These are phyloP conservation scores for Hypotaenidia philippensis DNA, from an alignment of 2,797 vertebrate species.

Conservation along the genomic window DNA sequence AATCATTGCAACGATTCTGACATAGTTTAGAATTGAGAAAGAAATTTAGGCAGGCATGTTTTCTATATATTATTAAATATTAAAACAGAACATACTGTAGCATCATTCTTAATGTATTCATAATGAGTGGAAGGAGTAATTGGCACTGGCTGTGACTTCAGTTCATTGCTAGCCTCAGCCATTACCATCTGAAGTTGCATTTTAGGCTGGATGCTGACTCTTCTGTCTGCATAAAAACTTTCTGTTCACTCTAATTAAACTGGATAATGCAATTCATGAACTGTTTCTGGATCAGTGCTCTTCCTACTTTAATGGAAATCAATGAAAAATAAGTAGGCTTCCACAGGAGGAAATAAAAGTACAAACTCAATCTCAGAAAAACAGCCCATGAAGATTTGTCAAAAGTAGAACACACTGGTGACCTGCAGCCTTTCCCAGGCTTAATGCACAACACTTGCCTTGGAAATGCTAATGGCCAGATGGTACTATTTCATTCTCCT, in stretches of 20 bases:
- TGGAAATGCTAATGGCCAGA: not conserved
- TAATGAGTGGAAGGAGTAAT: constrained; percentile 24
- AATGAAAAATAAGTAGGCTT: constrained; percentile 74
- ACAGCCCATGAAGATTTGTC: constrained; percentile 42
- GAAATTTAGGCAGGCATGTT: not conserved
- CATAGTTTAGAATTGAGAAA: not conserved
- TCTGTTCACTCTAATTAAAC: constrained; percentile 79
- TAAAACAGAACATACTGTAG: not conserved
- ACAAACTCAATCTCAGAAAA: constrained; percentile 70
- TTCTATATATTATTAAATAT: not conserved
- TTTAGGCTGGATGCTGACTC: constrained; percentile 56
- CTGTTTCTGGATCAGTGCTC: constrained; percentile 76
- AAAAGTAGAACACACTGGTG: not conserved
- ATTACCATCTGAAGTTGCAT: constrained; percentile 35
- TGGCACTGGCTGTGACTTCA: constrained; percentile 17
- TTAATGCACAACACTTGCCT: not conserved
- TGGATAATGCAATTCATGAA: constrained; percentile 76
- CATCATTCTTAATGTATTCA: constrained; percentile 22
- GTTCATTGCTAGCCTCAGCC: not conserved
- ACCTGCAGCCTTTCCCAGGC: not conserved
- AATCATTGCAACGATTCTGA: not conserved
- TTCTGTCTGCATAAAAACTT: constrained; percentile 63
- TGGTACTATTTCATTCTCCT: not conserved
- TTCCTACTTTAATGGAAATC: constrained; percentile 76
- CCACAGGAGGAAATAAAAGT: constrained; percentile 60